Conservation (phyloP, 2,888 invertebrate species). For the Imbricaverruca yamaguchii region DNA sequence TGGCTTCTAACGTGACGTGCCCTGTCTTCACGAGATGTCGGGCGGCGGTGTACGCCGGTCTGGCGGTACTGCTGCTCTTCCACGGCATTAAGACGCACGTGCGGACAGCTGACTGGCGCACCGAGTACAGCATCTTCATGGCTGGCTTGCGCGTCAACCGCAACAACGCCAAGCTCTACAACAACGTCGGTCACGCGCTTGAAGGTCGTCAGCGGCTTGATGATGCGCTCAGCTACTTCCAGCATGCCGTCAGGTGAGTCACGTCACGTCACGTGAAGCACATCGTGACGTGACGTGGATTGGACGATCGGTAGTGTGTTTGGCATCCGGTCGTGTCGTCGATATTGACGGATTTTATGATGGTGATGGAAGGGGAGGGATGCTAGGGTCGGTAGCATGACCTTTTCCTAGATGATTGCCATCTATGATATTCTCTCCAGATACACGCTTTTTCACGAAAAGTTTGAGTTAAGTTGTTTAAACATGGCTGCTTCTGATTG, state of each 20-base stretch:
- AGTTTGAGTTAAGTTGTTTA: no score
- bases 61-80: constrained; percentile 60
- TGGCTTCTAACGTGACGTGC: background rate
- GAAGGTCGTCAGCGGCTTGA: constrained; percentile 55
- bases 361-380: no score
- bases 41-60: constrained; percentile 33
- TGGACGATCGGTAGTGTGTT: background rate
- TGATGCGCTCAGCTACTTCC: constrained; percentile 50
- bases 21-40: constrained; percentile 24
- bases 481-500: no score
- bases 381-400: background rate
- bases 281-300: background rate
- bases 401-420: background rate
- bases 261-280: background rate
- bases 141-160: constrained; percentile 65
- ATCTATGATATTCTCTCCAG: background rate
- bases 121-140: constrained; percentile 88
- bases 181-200: constrained; percentile 93
- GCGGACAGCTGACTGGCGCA: constrained; percentile 87
- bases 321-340: background rate
- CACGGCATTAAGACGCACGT: constrained; percentile 79
- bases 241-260: constrained; percentile 67
- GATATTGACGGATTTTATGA: background rate
- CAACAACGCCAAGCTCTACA: constrained; percentile 85
- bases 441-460: no score